Evolutionary conservation across 2,888 invertebrate species (phyloP).

Genomic region (Nomada hirtipes): DNA sequence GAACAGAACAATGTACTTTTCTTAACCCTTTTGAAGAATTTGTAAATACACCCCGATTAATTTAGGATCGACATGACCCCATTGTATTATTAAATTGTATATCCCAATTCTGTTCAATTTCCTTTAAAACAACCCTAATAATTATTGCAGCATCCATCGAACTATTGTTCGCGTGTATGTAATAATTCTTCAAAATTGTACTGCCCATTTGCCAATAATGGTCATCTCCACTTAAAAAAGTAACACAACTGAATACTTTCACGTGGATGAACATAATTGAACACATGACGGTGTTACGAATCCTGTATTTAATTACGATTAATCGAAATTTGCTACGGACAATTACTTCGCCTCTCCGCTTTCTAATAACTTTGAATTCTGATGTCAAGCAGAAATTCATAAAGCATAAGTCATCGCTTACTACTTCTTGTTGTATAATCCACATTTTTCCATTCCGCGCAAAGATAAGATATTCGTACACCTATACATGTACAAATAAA

Average conservation of each 20-base stretch:
- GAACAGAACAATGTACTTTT: neutral
- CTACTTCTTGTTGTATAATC: neutral
- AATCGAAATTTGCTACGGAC: neutral
- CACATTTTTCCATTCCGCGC: constrained; percentile 10
- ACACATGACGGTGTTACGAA: neutral
- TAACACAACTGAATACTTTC: neutral
- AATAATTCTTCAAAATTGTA: neutral
- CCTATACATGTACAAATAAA: neutral
- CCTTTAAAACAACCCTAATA: neutral
- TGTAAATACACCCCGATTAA: too few species aligned
- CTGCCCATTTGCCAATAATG: neutral
- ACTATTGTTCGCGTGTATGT: neutral
- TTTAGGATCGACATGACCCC: too few species aligned
- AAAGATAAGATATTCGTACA: constrained; percentile 36
- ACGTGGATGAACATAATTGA: neutral
- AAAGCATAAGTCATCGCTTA: neutral
- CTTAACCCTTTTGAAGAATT: neutral
- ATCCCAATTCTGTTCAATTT: too few species aligned
- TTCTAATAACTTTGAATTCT: neutral
- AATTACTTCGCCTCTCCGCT: neutral
- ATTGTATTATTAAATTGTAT: too few species aligned
- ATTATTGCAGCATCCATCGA: neutral
- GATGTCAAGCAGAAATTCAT: neutral
- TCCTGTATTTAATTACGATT: neutral
- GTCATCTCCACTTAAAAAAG: neutral